Base-by-base conservation (phyloP, 2,113 vertebrate species). In the Leiothrix lutea region DNA sequence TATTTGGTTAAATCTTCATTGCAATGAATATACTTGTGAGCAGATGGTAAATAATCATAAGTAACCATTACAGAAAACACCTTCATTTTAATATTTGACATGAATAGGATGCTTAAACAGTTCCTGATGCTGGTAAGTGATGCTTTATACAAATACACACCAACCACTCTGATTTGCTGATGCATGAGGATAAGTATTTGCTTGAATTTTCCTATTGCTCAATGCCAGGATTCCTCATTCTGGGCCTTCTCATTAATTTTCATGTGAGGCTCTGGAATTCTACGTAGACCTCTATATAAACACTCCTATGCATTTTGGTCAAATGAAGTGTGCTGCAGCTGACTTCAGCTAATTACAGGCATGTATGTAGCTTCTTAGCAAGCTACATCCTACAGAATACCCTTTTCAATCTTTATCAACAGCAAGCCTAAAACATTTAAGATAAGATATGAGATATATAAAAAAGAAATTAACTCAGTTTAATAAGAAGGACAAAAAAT, bases 1-100 rank as follows among this genome's bases (percentile, higher is more conserved):
- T 87, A 82, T 90, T 95, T 92, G 36, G 12, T 56, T 95, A 78
- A 90, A 71, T 86, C 25, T 92, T 96, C 17, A 8, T 65, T 9
- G 19, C 74, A 94, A 95, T 80, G 60, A 80, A 94, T 92, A 90
- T 90, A 6, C 31, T 88, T 94, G 45, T 62, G 15, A 94, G 42
- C 21, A 96, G 36, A 84, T 28, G 77, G 18, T 70, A 96, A 95
- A 94, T 90, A 91, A 85, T 80, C 74, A 44, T 71, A 31, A 24
- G 31, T 78, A 92, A 80, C 35, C 19, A 48, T 56, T 90, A 40
- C n/a, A 88, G 38, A 72, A 80, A 93, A 65, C 42, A 87, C 28
- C 62, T 56, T 75, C 13, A n/a, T 78, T 92, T 90, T 62, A 73
- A 20, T 66, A 75, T 86, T 93, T 83, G 40, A 58, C 23, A 62